Evolutionary conservation across 30 jellyfish, hydroid and myxozoan species (phyloP), one percentile per base, ranked within the genome.

Genomic region (Aurelia sp.): DNA sequence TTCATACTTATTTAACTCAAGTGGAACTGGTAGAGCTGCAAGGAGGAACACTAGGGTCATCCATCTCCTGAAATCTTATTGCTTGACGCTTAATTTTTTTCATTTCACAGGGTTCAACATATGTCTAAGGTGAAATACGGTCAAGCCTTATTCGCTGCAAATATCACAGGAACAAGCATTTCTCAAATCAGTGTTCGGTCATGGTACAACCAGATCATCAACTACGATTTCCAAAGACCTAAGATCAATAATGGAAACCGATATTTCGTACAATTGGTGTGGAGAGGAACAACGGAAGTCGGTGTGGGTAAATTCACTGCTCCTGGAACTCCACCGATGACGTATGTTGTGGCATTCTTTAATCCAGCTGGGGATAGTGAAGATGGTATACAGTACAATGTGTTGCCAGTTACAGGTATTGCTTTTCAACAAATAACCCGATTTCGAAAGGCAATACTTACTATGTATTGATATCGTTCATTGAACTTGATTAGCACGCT

Each of bases 221-320:
- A 62, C 55, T 94, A 89, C 74, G 97, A 94, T 41, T 94, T 94
- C 92, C 98, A 89, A 74, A 44, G 88, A 73, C 99, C 99, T 59
- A 67, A 88, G 68, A 80, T 94, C 63, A 86, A 84, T 10, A 81
- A 69, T n/a, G 40, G 38, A 69, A 90, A 94, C 82, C 95, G 98
- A 62, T 94, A 94, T 86, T 94, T 94, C 67, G 96, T 89, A 17
- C 99, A 94, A 63, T 87, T 94, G 20, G 97, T 94, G n/a, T 94
- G 99, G 99, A 78, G 99, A 68, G 91, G 97, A 41, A 85, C 92
- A 11, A 78, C 96, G 7, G 95, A 94, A 13, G 97, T 94, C 27
- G 99, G 99, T 50, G 99, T 90, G n/a, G 99, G 99, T 57, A 86
- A 90, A 65, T 76, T 53, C 66, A 76, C 78, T 57, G 93, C 97